Base-by-base conservation (phyloP, 2,797 vertebrate genomes). In the Channa striata region DNA sequence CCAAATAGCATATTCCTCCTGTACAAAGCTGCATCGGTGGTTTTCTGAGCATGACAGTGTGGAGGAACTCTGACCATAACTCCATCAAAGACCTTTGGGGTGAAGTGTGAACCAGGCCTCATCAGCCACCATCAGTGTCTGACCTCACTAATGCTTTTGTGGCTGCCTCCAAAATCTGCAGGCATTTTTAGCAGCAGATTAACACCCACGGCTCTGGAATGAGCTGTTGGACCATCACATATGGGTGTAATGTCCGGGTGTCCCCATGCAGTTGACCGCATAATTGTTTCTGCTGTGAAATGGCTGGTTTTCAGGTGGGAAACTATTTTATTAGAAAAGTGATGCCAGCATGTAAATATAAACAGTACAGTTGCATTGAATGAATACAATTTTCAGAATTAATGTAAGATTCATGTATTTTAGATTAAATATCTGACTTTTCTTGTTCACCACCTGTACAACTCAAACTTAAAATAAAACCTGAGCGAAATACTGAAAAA, bases 1-100 rank as follows among this genome's bases (percentile, higher is more conserved):
- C 12, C 14, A 11, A 8, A 42, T 16, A 43, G 34, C 12, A 36
- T 25, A n/a, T 21, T n/a, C 48, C 33, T 1, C 0, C 4, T 36
- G 30, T 34, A 42, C 33, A 13, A 40, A 39, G 12, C 4, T 1
- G n/a, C 13, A n/a, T 37, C 13, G 17, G 8, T 21, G 5, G 8
- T 43, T 43, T 36, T 49, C 12, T 50, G 16, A n/a, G 42, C 42
- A 8, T 43, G 42, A 17, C 17, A 43, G n/a, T 16, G 6, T n/a
- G 16, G 42, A 2, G 2, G 10, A 50, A n/a, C 30, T n/a, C 30
- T 50, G 53, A 56, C 33, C 14, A 63, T 13, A n/a, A 54, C 20
- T n/a, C n/a, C 11, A 17, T 60, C 33, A 42, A n/a, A 20, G 11
- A 54, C 11, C 10, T 68, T 57, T 57, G n/a, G 8, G 30, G 57